Evolutionary conservation across 2,888 invertebrate species (phyloP).

Genomic region (Neoaliturus tenellus): DNA sequence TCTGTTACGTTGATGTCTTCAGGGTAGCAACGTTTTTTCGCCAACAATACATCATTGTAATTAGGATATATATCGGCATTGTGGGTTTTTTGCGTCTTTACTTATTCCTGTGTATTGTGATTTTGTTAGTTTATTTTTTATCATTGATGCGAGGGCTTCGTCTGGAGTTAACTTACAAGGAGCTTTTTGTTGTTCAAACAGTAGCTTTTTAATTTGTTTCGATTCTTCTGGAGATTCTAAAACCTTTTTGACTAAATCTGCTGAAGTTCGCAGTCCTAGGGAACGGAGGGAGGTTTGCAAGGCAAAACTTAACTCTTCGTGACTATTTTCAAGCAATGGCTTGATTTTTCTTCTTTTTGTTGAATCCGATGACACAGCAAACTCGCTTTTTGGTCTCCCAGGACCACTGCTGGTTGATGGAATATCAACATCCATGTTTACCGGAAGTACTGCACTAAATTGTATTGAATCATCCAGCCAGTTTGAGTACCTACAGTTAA

Average conservation of each 20-base stretch:
- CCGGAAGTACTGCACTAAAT: too few species aligned
- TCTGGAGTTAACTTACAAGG: background rate
- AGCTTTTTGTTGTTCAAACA: background rate
- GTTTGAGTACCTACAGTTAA: background rate
- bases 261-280: background rate
- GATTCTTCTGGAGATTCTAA: conserved; percentile 9
- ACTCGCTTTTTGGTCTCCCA: background rate
- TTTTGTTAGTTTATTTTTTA: conserved; percentile 5
- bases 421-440: background rate
- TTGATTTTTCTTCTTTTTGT: background rate
- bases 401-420: conserved; percentile 14
- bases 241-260: background rate
- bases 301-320: background rate
- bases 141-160: conserved; percentile 20
- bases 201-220: background rate
- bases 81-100: background rate
- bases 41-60: background rate
- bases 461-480: background rate
- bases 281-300: background rate
- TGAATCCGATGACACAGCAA: background rate
- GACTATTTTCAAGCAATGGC: background rate
- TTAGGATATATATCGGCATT: background rate
- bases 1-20: background rate
- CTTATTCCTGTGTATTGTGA: background rate
- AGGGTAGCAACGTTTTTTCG: conserved; percentile 1